Evolutionary conservation across 2,888 invertebrate species (phyloP), one percentile per base, ranked within the genome.

Genomic region (Acrocyrtus sp.): DNA sequence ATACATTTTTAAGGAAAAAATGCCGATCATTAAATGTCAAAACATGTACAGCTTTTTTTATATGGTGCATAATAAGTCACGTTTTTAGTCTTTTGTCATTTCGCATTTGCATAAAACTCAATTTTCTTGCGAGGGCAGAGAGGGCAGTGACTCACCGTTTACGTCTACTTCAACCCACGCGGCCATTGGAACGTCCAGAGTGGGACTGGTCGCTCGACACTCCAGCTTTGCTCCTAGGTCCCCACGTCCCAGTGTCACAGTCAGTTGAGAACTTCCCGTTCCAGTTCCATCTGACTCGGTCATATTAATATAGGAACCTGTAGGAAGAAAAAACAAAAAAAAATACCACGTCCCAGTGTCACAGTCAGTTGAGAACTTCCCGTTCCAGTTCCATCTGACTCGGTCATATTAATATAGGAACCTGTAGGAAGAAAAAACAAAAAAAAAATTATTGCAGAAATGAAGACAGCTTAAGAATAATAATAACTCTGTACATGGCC

Each of bases 221-320:
- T 89, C 89, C 81, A 92, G 89, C 80, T 88, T 88, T 0, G 91
- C 90, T 1, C 89, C 89, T 68, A 94, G 85, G 85, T 93, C 93
- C 39, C 88, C 90, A 22, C 93, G 87, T 0, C 90, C 88, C 77
- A 93, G 87, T 5, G 88, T 89, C 78, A 92, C 84, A 34, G 88
- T 86, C 81, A 92, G 84, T 80, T 87, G 88, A 77, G 90, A 89
- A 69, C 87, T 88, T 62, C 89, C 90, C n/a, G 87, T 88, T 62
- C 89, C 90, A 17, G 90, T 86, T 70, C 89, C 90, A 80, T 87
- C 86, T 54, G 85, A 84, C 72, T 86, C 87, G 26, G 86, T 84
- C 73, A 87, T 86, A 50, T 86, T 83, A 66, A 85, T 83, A 80
- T 85, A 86, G 69, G 84, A 86, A 80, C 88, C 90, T 90, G 85